Evolutionary conservation across 2,113 vertebrate species (phyloP).

Genomic region (Spea bombifrons): DNA sequence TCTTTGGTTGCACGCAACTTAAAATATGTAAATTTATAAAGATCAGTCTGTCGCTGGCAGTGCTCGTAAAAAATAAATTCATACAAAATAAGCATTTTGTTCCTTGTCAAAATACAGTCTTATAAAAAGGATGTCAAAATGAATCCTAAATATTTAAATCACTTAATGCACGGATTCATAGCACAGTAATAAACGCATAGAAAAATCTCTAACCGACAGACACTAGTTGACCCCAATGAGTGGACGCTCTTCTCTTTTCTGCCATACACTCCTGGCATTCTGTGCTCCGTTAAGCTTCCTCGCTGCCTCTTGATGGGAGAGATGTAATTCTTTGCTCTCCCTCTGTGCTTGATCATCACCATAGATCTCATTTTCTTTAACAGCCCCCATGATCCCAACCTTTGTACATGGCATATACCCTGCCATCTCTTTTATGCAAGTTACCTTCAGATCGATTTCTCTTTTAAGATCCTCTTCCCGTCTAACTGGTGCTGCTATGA

Average conservation of each 20-base stretch:
- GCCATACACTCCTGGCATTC: slow-evolving; percentile 30
- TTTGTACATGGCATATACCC: too few species aligned
- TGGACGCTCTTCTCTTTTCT: slow-evolving; percentile 43
- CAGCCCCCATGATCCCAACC: background rate
- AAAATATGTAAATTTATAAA: too few species aligned
- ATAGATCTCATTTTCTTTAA: background rate
- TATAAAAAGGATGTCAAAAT: background rate
- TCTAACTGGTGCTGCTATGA: background rate
- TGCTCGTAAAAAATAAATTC: background rate
- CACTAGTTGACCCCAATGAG: slow-evolving; percentile 40
- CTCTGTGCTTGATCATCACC: background rate
- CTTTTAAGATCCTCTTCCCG: slow-evolving; percentile 1
- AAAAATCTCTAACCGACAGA: background rate
- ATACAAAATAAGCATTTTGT: background rate
- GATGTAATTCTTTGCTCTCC: background rate
- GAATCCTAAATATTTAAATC: background rate
- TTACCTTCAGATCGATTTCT: background rate
- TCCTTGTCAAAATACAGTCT: background rate
- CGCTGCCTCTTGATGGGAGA: slow-evolving; percentile 41
- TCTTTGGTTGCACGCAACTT: too few species aligned
- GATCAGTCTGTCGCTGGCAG: too few species aligned
- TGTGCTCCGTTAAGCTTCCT: slow-evolving; percentile 22
- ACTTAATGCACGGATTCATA: background rate
- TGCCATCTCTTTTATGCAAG: too few species aligned
- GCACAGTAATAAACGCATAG: background rate